Percentiles rank a stretch among this genome's conserved stretches.
These are phyloP conservation scores for Columba guinea DNA, from an alignment of 2,797 vertebrate genomes.

Conservation along the genomic window DNA sequence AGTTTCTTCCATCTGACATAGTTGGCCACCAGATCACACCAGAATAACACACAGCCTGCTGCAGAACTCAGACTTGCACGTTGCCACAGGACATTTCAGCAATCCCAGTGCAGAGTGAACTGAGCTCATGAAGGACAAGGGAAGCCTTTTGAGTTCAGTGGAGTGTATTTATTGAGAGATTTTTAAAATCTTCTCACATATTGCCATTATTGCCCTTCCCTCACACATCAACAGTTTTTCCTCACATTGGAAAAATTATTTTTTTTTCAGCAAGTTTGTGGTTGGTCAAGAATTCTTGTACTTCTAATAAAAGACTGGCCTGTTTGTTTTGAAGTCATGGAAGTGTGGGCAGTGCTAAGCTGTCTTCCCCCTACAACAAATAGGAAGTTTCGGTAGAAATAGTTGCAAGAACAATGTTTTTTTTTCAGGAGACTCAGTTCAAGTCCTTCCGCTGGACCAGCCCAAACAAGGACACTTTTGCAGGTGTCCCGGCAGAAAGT, in stretches of 20 bases:
- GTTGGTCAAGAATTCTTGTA: not conserved
- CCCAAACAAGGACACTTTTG: not conserved
- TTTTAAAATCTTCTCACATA: not conserved
- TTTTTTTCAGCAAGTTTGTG: not conserved
- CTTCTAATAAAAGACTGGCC: not conserved
- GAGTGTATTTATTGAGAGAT: conserved; percentile 43
- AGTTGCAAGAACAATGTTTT: not conserved
- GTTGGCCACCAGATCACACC: accelerated
- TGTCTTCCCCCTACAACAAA: not conserved
- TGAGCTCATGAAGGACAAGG: not conserved
- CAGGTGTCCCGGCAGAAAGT: not conserved
- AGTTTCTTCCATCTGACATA: not conserved
- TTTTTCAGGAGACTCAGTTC: not conserved
- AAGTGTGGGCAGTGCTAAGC: not conserved
- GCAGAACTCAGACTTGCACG: not conserved
- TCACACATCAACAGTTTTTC: not conserved
- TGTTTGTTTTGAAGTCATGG: not conserved
- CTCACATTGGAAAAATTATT: not conserved
- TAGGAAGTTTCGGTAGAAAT: not conserved
- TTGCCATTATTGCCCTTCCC: not conserved
- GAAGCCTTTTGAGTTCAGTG: not conserved
- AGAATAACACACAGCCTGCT: not conserved
- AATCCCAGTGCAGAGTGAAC: not conserved
- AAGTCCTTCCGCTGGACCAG: not conserved
- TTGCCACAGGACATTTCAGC: not conserved